A percentile compares a stretch with the other conserved stretches of the same genome.
Conservation (phyloP, 92 coral and sea anemone genomes). For the Porites cylindrica region DNA sequence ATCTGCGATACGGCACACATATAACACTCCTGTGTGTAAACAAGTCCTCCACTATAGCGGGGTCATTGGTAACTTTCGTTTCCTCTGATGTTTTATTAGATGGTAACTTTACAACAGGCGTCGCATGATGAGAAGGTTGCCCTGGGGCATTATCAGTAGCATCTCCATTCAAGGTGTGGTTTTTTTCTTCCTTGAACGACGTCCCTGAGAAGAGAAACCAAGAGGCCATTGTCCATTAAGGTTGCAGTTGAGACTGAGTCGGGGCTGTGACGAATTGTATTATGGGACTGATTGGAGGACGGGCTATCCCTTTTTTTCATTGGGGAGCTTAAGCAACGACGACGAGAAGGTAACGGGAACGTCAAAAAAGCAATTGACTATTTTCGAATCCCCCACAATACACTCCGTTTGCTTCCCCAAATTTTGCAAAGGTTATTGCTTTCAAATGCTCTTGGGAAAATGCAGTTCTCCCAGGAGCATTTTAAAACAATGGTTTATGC, state of each 20-base stretch:
- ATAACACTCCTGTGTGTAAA: conserved; percentile 83
- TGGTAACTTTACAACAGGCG: background rate
- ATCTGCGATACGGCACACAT: conserved; percentile 81
- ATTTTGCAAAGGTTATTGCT: too few relatives aligned
- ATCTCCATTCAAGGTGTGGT: background rate
- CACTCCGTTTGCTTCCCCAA: too few relatives aligned
- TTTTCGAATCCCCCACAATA: too few relatives aligned
- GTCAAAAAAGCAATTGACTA: too few relatives aligned
- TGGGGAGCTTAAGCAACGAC: too few relatives aligned
- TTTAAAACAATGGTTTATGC: too few relatives aligned
- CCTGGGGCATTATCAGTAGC: background rate
- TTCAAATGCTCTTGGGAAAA: too few relatives aligned
- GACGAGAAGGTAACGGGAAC: too few relatives aligned
- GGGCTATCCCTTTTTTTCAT: too few relatives aligned
- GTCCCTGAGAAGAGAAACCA: background rate
- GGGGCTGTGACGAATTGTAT: too few relatives aligned
- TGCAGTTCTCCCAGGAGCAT: too few relatives aligned
- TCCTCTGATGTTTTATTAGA: conserved; percentile 19
- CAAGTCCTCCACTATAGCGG: conserved; percentile 82
- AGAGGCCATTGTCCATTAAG: background rate
- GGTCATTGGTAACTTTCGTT: conserved; percentile 62
- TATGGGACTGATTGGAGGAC: too few relatives aligned
- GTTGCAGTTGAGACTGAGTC: background rate
- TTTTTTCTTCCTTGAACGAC: background rate
- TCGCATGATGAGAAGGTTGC: background rate